phyloP scores from a whole-genome alignment of 1,140 invertebrate species.

The Brachionus koreanus region DNA sequence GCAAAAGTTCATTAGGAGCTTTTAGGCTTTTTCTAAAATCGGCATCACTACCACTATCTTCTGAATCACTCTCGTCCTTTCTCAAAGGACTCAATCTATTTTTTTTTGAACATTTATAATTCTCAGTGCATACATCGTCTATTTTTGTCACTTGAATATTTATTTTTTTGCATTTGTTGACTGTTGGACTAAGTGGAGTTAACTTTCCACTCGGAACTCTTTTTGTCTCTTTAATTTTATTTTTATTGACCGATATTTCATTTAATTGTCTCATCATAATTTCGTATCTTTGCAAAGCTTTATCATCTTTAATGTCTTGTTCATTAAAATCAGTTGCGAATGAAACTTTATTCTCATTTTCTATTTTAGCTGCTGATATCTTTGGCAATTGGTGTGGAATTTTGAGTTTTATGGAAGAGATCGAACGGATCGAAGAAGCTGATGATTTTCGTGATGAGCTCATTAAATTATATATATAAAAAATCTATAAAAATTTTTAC shows the following conservation, averaged over 20 bases:
- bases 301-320: conserved; percentile 10
- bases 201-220: not conserved
- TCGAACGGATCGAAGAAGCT: conserved; percentile 7
- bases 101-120: not conserved
- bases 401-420: conserved; percentile 6
- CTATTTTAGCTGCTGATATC: not conserved
- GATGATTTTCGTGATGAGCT: conserved; percentile 22
- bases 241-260: not conserved
- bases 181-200: not conserved
- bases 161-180: not conserved
- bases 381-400: conserved; percentile 7
- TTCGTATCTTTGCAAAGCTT: not conserved
- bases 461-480: not conserved
- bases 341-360: not conserved
- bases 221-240: not conserved
- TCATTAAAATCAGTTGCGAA: not conserved
- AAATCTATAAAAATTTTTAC: not conserved
- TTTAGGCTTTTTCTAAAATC: conserved; percentile 12
- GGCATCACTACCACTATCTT: conserved; percentile 6
- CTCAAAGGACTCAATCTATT: not conserved
- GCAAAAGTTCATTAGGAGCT: conserved; percentile 34
- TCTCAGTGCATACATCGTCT: not conserved
- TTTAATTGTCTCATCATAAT: conserved; percentile 19
- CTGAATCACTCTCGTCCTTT: not conserved
- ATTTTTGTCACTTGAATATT: not conserved